Conservation (phyloP, 2,797 vertebrate species). For the Spinibarbus caldwelli region DNA sequence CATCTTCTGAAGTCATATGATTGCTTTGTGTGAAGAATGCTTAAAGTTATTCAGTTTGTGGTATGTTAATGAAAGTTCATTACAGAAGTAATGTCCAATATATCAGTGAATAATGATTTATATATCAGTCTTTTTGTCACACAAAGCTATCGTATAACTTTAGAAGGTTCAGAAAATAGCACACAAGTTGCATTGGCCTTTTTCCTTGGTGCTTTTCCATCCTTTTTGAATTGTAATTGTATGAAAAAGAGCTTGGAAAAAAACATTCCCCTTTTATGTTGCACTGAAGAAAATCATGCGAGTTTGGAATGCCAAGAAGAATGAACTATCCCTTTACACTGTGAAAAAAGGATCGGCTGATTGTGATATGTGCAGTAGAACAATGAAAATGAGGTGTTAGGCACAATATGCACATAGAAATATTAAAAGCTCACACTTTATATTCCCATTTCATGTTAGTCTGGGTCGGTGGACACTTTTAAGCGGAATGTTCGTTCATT, state of each 20-base stretch:
- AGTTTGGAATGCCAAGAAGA: background rate
- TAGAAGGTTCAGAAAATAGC: background rate
- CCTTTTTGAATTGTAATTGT: background rate
- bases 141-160: background rate
- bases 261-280: background rate
- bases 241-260: background rate
- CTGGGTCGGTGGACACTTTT: slow-evolving; percentile 60
- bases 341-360: background rate
- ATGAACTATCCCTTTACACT: background rate
- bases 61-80: background rate
- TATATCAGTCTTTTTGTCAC: background rate
- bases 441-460: slow-evolving; percentile 30
- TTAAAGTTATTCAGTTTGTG: too few species aligned
- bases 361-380: slow-evolving; percentile 10
- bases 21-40: background rate
- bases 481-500: slow-evolving; percentile 60
- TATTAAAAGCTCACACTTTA: slow-evolving; percentile 43
- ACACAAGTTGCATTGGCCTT: background rate
- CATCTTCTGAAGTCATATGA: background rate
- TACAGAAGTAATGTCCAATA: background rate
- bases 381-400: background rate
- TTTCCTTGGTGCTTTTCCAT: background rate
- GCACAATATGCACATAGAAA: slow-evolving; percentile 41
- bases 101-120: background rate
- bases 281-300: background rate